phyloP scores from a whole-genome alignment of 2,888 invertebrate genomes.

The Seira sanloemensis region DNA sequence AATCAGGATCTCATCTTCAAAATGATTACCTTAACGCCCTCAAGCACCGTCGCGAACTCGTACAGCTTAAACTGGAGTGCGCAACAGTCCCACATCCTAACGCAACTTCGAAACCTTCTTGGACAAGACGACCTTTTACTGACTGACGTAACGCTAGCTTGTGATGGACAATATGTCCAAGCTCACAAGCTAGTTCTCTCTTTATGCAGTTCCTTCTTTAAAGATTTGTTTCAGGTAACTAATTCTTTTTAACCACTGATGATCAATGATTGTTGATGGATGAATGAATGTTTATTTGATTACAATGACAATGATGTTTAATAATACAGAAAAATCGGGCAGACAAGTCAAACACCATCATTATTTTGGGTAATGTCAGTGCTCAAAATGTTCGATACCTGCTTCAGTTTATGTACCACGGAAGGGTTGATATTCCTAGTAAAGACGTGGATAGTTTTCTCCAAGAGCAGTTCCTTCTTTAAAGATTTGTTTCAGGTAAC shows the following conservation, averaged over 20 bases:
- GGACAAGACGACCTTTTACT: slow-evolving; percentile 55
- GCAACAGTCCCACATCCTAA: slow-evolving; percentile 57
- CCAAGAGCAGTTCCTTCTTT: background rate
- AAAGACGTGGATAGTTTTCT: background rate
- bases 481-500: background rate
- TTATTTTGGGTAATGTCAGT: slow-evolving; percentile 66
- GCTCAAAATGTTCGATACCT: slow-evolving; percentile 67
- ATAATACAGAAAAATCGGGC: slow-evolving; percentile 52
- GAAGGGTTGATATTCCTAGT: background rate
- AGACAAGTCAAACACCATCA: slow-evolving; percentile 57
- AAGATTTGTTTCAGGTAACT: slow-evolving; percentile 70
- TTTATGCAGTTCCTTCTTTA: slow-evolving; percentile 69
- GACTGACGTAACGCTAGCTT: slow-evolving; percentile 67
- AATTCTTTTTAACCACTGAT: background rate
- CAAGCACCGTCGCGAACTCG: slow-evolving; percentile 28
- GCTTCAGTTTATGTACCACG: slow-evolving; percentile 29
- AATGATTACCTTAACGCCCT: slow-evolving; percentile 52
- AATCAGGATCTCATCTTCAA: slow-evolving; percentile 7
- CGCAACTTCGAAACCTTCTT: slow-evolving; percentile 33
- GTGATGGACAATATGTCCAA: slow-evolving; percentile 67
- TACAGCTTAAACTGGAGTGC: slow-evolving; percentile 65
- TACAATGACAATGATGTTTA: background rate
- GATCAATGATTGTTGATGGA: background rate
- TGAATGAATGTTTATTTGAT: background rate
- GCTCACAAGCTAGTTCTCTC: slow-evolving; percentile 69